Conservation (phyloP, 2,888 invertebrate genomes). For the Drosophila setosimentum region DNA sequence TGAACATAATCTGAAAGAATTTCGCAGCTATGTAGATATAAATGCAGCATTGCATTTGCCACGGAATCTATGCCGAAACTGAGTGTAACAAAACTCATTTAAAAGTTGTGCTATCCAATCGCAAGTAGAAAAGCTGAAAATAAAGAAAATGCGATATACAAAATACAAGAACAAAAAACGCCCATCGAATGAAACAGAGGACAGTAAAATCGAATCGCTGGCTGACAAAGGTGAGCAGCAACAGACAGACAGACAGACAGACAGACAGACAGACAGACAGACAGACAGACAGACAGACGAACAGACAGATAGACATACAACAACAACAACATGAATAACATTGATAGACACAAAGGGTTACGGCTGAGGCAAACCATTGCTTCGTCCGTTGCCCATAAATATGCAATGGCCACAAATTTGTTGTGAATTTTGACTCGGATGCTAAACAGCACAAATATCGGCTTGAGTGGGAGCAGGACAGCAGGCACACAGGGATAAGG, state of each 20-base stretch:
- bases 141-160: neutral
- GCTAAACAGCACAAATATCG: conserved; percentile 27
- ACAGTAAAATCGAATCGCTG: conserved; percentile 49
- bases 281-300: neutral
- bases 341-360: conserved; percentile 27
- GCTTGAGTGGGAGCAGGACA: conserved; percentile 11
- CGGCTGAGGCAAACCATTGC: neutral
- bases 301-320: neutral
- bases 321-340: neutral
- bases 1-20: neutral
- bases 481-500: neutral
- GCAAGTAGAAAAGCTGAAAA: neutral
- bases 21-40: neutral
- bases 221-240: conserved; percentile 37
- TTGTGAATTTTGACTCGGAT: conserved; percentile 48
- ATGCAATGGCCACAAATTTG: conserved; percentile 60
- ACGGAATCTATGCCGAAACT: neutral
- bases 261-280: neutral
- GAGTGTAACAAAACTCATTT: neutral
- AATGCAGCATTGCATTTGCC: neutral
- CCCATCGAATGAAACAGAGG: conserved; percentile 5
- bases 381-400: conserved; percentile 36
- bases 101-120: conserved; percentile 17
- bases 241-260: neutral
- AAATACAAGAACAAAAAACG: conserved; percentile 1